Base-by-base conservation (phyloP, 2,888 invertebrate species). In the Gonocerus acuteangulatus region DNA sequence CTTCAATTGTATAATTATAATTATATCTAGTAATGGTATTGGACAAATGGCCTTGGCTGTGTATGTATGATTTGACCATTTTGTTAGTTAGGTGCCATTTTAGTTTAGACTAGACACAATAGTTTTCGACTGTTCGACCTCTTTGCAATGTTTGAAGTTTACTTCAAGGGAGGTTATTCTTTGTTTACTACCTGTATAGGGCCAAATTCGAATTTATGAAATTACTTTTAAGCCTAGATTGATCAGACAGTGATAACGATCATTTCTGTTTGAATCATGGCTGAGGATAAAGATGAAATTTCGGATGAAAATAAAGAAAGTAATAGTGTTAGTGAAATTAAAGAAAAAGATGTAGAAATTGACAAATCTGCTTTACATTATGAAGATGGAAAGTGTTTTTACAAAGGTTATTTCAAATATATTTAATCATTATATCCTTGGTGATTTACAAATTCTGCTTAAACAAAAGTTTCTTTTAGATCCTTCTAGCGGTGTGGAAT, bases 401-500 rank as follows among this genome's bases (percentile, higher is more conserved):
- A 63, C 42, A 63, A 23, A 48, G 59, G 59, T 59, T 19, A 15
- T 2, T n/a, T 19, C n/a, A 52, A 15, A 19, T n/a, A 52, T 22
- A 1, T 27, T 27, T 57, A 18, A 19, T 48, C 19, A 1, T 18
- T 59, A 19, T 48, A 32, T 13, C 15, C 15, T 36, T 34, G 2
- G 7, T 36, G 15, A 13, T 23, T 23, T 11, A 13, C 18, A 48
- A 13, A 18, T 9, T 36, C 16, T 22, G 19, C 9, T 22, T 22
- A 11, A 27, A 16, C 9, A 32, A 22, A 60, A n/a, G 36, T 23
- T 44, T 36, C 11, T 34, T 58, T 36, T 85, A 18, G 89, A 89
- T 72, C 87, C 88, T 22, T 73, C 75, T 60, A 81, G 82, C 16
- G 80, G 83, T 45, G 80, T 80, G 66, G 82, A 84, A 72, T 87